Evolutionary conservation across 2,888 invertebrate species (phyloP).

Genomic region (Fragum fragum): DNA sequence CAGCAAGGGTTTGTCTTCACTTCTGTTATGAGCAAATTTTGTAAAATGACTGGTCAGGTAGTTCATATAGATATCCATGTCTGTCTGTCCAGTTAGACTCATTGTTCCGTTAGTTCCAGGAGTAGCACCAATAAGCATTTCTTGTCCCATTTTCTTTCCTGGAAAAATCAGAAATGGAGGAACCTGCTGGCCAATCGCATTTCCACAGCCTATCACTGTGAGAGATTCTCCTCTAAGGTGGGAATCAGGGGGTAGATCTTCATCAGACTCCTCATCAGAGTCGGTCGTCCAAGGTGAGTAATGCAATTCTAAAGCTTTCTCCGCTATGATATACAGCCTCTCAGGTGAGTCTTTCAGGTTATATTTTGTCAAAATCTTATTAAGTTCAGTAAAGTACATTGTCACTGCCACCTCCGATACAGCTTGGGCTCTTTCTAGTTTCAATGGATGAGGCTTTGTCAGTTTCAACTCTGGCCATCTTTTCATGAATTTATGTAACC

Average conservation of each 20-base stretch:
- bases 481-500: constrained; percentile 23
- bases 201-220: constrained; percentile 36
- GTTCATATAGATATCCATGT: not conserved
- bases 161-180: constrained; percentile 19
- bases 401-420: constrained; percentile 28
- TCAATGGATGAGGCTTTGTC: constrained; percentile 23
- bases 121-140: not conserved
- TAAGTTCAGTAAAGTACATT: constrained; percentile 31
- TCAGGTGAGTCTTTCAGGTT: constrained; percentile 34
- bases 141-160: not conserved
- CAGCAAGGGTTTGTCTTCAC: not conserved
- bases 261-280: not conserved
- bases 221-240: not conserved
- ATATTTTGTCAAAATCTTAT: constrained; percentile 35
- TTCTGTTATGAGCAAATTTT: constrained; percentile 7
- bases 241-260: not conserved
- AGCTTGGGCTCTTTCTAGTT: constrained; percentile 35
- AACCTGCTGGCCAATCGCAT: not conserved
- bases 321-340: constrained; percentile 45
- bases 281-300: constrained; percentile 31
- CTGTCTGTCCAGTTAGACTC: not conserved
- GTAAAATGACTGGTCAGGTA: constrained; percentile 9
- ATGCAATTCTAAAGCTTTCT: constrained; percentile 22
- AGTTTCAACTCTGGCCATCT: constrained; percentile 31
- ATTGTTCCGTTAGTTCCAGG: constrained; percentile 19